Conservation (phyloP, 23 tunicate genomes). For the Trididemnum clinides region DNA sequence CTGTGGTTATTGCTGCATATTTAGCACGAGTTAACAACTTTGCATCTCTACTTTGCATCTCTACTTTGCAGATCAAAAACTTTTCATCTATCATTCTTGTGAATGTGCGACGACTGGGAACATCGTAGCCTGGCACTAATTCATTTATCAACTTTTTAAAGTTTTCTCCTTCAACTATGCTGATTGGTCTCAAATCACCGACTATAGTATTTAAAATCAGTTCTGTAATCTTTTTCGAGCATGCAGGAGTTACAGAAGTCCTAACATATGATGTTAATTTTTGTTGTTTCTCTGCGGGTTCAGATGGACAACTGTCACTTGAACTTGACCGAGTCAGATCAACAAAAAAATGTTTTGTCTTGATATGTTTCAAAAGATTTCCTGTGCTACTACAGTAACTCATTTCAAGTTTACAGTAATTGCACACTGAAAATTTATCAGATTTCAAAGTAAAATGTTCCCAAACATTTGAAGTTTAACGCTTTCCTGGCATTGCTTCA, state of each 20-base stretch:
- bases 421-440: constrained; percentile 28
- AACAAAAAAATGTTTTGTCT: constrained; percentile 26
- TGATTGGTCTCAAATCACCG: constrained; percentile 49
- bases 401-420: constrained; percentile 28
- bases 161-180: constrained; percentile 42
- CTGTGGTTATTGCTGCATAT: constrained; percentile 23
- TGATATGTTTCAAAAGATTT: constrained; percentile 28
- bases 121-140: constrained; percentile 34
- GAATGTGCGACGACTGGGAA: constrained; percentile 35
- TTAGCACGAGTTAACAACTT: constrained; percentile 2
- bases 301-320: neutral
- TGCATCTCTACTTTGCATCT: neutral
- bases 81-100: constrained; percentile 22
- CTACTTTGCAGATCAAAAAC: neutral
- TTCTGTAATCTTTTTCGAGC: constrained; percentile 28
- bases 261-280: constrained; percentile 34
- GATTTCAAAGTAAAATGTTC: constrained; percentile 24
- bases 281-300: neutral
- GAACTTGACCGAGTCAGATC: neutral
- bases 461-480: constrained; percentile 38
- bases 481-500: constrained; percentile 28
- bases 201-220: constrained; percentile 38
- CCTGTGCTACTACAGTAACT: constrained; percentile 44
- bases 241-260: constrained; percentile 16
- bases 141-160: constrained; percentile 27